Base-by-base conservation (phyloP, 92 coral and sea anemone genomes). In the Epizoanthus rinbou region DNA sequence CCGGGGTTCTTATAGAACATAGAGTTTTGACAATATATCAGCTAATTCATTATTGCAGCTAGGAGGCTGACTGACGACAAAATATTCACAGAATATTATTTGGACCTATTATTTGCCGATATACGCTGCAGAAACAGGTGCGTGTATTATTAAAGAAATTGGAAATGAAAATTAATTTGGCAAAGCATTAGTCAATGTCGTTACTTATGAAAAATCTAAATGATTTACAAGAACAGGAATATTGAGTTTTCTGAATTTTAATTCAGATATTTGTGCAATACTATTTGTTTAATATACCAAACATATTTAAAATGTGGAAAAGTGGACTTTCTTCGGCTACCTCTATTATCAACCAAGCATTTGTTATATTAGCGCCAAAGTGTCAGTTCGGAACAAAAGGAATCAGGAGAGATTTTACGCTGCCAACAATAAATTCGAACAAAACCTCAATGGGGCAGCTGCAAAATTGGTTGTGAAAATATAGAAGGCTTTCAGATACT, bases 281-380 rank as follows among this genome's bases (percentile, higher is more conserved):
- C 13, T 41, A 43, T 71, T 71, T 71, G 76, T 71, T 39, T 17
- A 43, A 71, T 39, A 19, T 71, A 17, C 57, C n/a, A 15, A 4
- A 43, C 3, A 17, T 67, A 37, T 67, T n/a, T 9, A 71, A 71
- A 50, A 50, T 50, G 9, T 50, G 54, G 17, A 19, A 19, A 69
- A 16, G 39, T 18, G 22, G 15, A 3, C 14, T 47, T 39, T 15
- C 11, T 43, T 53, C 3, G 57, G 17, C 23, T 67, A 3, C 28
- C 11, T 71, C 14, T 71, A 54, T 71, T 43, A n/a, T 71, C 76
- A 16, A 39, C 33, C 76, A 71, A 71, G 22, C 59, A 71, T 45
- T 70, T 45, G 54, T 10, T 31, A 71, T 45, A 71, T 71, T 71
- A 43, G n/a, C 76, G 57, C 50, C 57, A 25, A 71, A 71, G 76